Evolutionary conservation across 2,113 vertebrate species (phyloP).

Genomic region (Andinoacara biseriatus): DNA sequence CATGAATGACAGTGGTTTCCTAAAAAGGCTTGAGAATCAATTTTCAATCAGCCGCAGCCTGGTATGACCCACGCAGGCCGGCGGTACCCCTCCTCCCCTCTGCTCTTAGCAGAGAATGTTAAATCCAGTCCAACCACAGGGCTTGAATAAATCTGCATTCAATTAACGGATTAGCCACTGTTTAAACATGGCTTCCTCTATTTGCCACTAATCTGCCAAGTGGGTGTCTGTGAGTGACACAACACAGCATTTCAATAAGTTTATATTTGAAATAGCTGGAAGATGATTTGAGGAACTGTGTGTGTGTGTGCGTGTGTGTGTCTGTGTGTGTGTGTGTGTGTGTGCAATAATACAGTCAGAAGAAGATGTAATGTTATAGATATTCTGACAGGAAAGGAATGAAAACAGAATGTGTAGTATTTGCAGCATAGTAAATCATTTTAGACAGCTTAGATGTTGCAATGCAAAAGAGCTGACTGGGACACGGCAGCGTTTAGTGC

Average conservation of each 20-base stretch:
- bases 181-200: conserved; percentile 79
- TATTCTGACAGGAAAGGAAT: conserved; percentile 33
- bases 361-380: conserved; percentile 36
- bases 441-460: conserved; percentile 46
- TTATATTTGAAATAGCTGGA: conserved; percentile 39
- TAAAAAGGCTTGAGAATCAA: conserved; percentile 75
- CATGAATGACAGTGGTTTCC: conserved; percentile 70
- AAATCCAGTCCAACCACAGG: conserved; percentile 77
- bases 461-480: conserved; percentile 41
- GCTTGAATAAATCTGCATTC: conserved; percentile 85
- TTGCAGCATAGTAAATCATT: conserved; percentile 65
- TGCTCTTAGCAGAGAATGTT: conserved; percentile 65
- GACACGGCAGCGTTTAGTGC: conserved; percentile 34
- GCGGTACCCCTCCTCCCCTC: conserved; percentile 27
- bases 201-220: conserved; percentile 74
- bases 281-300: conserved; percentile 15
- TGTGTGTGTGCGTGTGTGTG: conserved; percentile 2
- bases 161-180: conserved; percentile 82
- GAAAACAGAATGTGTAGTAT: conserved; percentile 36
- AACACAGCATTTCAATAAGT: conserved; percentile 38
- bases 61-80: conserved; percentile 63
- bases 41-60: conserved; percentile 67
- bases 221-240: conserved; percentile 72
- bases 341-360: conserved; percentile 8
- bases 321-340: conserved; percentile 2